A percentile compares a stretch with the other conserved stretches of the same genome.
These are phyloP conservation scores for Laupala kohalensis DNA, from an alignment of 1,140 invertebrate species.

Conservation along the genomic window DNA sequence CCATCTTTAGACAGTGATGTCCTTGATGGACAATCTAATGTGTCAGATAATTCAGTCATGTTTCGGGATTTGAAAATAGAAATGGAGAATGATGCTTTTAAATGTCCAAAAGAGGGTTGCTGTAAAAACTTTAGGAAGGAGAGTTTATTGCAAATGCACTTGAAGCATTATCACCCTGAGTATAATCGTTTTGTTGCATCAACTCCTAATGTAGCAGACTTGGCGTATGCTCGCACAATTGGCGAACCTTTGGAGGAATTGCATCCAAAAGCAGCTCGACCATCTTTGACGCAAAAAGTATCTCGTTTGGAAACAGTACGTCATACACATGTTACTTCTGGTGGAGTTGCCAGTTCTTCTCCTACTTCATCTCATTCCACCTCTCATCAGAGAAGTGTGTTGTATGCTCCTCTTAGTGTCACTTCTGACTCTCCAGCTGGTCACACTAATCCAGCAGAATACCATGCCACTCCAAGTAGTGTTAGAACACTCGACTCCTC, in stretches of 20 bases:
- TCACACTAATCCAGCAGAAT: too few relatives aligned
- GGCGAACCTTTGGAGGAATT: constrained; percentile 31
- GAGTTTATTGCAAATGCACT: constrained; percentile 64
- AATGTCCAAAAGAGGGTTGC: constrained; percentile 71
- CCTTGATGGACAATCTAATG: neutral
- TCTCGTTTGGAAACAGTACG: too few relatives aligned
- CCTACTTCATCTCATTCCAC: neutral
- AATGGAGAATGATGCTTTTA: constrained; percentile 53
- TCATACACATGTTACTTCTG: too few relatives aligned
- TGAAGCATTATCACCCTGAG: constrained; percentile 82
- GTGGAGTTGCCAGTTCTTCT: neutral
- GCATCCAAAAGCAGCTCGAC: neutral
- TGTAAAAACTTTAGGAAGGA: constrained; percentile 81
- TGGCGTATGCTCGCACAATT: constrained; percentile 63
- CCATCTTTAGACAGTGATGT: neutral
- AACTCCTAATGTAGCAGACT: constrained; percentile 70
- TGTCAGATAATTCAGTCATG: constrained; percentile 25
- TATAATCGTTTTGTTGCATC: constrained; percentile 57
- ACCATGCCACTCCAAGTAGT: too few relatives aligned
- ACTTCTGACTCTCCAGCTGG: too few relatives aligned
- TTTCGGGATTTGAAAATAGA: constrained; percentile 53
- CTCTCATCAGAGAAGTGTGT: too few relatives aligned
- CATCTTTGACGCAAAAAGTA: too few relatives aligned
- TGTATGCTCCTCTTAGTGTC: too few relatives aligned
- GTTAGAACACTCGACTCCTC: too few relatives aligned